phyloP scores from a whole-genome alignment of 2,113 vertebrate genomes.

The Columbina picui region DNA sequence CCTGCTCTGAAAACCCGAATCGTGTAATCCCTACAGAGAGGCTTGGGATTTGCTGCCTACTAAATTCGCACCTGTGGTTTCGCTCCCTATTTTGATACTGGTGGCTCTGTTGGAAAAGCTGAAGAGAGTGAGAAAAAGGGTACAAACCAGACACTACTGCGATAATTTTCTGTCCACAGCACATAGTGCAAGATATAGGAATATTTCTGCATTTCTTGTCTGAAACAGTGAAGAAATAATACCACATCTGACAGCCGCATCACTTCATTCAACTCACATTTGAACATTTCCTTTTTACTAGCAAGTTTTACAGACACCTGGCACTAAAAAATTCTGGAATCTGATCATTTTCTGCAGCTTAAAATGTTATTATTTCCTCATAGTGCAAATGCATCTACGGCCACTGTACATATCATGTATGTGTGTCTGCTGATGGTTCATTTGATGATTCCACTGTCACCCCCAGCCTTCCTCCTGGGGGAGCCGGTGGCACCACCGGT shows the following conservation, averaged over 20 bases:
- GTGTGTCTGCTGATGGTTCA: background rate
- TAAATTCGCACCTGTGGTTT: background rate
- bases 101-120: background rate
- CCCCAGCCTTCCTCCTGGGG: background rate
- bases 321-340: background rate
- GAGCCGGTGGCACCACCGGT: background rate
- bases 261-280: background rate
- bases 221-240: background rate
- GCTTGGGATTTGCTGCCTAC: background rate
- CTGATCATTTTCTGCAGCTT: background rate
- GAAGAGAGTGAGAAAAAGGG: background rate
- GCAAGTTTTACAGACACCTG: background rate
- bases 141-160: background rate
- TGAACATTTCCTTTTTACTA: background rate
- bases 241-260: background rate
- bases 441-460: background rate
- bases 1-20: background rate
- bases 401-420: background rate
- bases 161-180: background rate
- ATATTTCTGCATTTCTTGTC: background rate
- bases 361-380: background rate
- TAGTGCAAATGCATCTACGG: background rate
- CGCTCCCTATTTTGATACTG: background rate
- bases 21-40: background rate
- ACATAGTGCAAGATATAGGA: background rate